Evolutionary conservation across 2,113 vertebrate genomes (phyloP).

Genomic region (Melanerpes formicivorus): DNA sequence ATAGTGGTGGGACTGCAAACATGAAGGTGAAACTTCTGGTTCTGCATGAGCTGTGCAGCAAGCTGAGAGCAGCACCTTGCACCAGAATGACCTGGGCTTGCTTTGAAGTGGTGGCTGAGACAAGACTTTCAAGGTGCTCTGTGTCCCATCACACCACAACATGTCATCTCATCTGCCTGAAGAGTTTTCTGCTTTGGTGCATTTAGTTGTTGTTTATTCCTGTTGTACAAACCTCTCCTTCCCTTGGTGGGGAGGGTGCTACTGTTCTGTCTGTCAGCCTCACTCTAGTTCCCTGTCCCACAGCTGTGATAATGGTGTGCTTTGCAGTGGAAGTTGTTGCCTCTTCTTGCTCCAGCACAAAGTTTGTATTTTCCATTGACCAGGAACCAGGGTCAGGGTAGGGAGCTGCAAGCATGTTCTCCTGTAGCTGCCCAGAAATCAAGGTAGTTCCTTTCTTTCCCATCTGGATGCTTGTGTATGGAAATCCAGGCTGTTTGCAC

Average conservation of each 20-base stretch:
- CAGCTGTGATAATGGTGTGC: not conserved
- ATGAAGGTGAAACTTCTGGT: not conserved
- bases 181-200: not conserved
- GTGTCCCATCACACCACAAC: not conserved
- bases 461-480: not conserved
- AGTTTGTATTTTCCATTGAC: not conserved
- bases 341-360: not conserved
- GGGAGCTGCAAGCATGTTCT: fast-evolving
- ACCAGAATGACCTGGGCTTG: not conserved
- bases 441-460: not conserved
- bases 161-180: not conserved
- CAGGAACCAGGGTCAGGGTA: not conserved
- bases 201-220: not conserved
- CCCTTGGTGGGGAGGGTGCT: not conserved
- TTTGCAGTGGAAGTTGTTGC: not conserved
- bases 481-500: not conserved
- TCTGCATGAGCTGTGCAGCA: not conserved
- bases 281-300: not conserved
- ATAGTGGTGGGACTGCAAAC: not conserved
- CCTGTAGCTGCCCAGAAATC: not conserved
- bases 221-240: not conserved
- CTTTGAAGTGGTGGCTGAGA: not conserved
- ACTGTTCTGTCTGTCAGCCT: fast-evolving
- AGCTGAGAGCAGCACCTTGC: not conserved
- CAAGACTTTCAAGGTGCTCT: not conserved